Percentiles rank a stretch among this genome's conserved stretches.
Conservation (phyloP, 2,797 vertebrate genomes). For the Moxostoma hubbsi region DNA sequence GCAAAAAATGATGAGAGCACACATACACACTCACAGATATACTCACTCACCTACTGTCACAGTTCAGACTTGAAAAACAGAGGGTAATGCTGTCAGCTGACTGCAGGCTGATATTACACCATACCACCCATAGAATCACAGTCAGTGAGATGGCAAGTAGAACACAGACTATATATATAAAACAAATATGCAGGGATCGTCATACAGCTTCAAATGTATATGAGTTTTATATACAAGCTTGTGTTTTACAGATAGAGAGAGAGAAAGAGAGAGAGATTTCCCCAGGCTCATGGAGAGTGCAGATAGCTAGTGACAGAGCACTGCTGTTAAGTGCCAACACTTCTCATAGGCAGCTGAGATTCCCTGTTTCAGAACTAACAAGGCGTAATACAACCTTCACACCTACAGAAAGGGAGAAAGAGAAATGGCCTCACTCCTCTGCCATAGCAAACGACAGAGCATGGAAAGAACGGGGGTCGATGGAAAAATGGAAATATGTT, state of each 20-base stretch:
- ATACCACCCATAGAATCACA: neutral
- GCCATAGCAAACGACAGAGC: neutral
- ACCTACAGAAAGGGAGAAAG: constrained; percentile 44
- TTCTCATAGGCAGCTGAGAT: constrained; percentile 51
- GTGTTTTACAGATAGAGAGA: constrained; percentile 36
- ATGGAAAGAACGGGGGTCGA: constrained; percentile 6
- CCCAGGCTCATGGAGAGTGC: constrained; percentile 55
- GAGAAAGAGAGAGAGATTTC: constrained; percentile 64
- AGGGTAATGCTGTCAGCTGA: neutral
- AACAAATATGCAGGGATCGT: neutral
- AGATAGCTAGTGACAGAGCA: constrained; percentile 46
- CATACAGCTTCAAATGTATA: neutral
- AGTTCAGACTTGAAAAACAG: constrained; percentile 4
- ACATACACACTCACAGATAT: constrained; percentile 14
- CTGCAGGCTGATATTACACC: neutral
- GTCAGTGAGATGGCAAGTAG: neutral
- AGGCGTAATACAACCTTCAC: constrained; percentile 53
- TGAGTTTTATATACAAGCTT: constrained; percentile 17
- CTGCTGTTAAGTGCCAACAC: constrained; percentile 61
- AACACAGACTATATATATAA: neutral
- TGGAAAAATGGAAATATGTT: neutral
- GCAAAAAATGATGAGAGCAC: constrained; percentile 44
- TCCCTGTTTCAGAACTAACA: constrained; percentile 52
- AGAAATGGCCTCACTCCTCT: constrained; percentile 13
- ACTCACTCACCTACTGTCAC: constrained; percentile 33